phyloP scores from a whole-genome alignment of 2,113 vertebrate species.

The Strix aluco region DNA sequence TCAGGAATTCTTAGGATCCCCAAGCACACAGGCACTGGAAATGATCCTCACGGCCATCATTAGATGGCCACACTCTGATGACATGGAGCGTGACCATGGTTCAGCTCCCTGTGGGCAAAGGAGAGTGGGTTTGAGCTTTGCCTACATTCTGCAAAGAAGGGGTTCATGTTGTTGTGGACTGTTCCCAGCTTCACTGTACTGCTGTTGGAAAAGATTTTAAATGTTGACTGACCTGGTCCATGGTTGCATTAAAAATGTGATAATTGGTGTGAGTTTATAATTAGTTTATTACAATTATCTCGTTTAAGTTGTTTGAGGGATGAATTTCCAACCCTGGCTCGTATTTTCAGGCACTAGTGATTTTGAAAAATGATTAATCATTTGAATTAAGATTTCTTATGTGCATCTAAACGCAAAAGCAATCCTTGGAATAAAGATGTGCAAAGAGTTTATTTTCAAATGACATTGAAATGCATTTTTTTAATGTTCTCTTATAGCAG shows the following conservation, averaged over 20 bases:
- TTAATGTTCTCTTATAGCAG: background rate
- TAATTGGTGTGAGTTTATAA: background rate
- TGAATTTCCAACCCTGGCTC: background rate
- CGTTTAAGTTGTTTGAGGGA: background rate
- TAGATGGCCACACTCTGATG: background rate
- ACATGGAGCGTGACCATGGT: background rate
- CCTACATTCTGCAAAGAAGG: background rate
- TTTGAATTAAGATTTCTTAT: slow-evolving; percentile 3
- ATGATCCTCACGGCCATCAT: background rate
- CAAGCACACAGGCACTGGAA: background rate
- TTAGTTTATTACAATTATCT: background rate
- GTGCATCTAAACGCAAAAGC: background rate
- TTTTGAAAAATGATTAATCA: slow-evolving; percentile 4
- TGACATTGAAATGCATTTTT: background rate
- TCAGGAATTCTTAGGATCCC: background rate
- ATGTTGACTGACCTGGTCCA: background rate
- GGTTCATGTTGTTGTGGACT: background rate
- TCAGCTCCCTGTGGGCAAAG: background rate
- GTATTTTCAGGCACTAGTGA: background rate
- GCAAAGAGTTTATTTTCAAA: background rate
- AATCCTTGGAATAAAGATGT: background rate
- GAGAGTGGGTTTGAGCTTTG: background rate
- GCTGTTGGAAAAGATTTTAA: background rate
- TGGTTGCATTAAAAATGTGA: background rate
- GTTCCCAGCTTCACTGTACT: background rate